Evolutionary conservation across 2,797 vertebrate species (phyloP).

Genomic region (Anguilla obscura): DNA sequence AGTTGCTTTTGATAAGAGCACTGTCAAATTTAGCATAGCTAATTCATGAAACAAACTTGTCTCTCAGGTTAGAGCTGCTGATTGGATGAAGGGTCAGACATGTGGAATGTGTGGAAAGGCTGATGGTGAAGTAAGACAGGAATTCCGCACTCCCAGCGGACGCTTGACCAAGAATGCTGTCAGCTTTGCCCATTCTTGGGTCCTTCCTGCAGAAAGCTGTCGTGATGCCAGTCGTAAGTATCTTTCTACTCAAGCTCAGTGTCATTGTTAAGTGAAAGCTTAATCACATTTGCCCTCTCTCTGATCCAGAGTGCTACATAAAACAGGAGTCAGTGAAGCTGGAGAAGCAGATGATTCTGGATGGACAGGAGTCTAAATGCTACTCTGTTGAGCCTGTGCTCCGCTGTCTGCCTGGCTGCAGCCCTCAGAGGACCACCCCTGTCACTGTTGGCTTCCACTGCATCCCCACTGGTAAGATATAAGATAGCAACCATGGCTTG

Average conservation of each 20-base stretch:
- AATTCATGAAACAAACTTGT: neutral
- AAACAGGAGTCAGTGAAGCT: conserved; percentile 68
- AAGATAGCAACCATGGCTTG: neutral
- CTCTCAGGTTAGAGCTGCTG: conserved; percentile 67
- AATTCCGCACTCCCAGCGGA: conserved; percentile 71
- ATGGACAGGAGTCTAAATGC: conserved; percentile 66
- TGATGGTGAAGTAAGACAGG: conserved; percentile 73
- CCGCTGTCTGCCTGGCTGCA: conserved; percentile 67
- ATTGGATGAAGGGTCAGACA: conserved; percentile 80
- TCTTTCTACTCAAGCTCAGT: neutral
- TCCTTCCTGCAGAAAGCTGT: conserved; percentile 71
- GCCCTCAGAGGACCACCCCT: conserved; percentile 58
- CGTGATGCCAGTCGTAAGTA: conserved; percentile 62
- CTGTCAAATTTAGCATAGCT: neutral
- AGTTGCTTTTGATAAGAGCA: neutral
- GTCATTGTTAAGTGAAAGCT: neutral
- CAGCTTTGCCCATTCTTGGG: conserved; percentile 79
- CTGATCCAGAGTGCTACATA: conserved; percentile 63
- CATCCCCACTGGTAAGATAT: conserved; percentile 63
- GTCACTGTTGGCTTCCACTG: conserved; percentile 71
- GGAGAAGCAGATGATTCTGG: conserved; percentile 57
- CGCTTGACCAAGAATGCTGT: conserved; percentile 63
- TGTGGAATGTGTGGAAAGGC: conserved; percentile 80
- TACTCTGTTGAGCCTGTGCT: conserved; percentile 73
- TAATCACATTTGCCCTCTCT: conserved; percentile 8